Evolutionary conservation across 2,888 invertebrate genomes (phyloP), one percentile per base, ranked within the genome.

Genomic region (Hydriomena furcata): DNA sequence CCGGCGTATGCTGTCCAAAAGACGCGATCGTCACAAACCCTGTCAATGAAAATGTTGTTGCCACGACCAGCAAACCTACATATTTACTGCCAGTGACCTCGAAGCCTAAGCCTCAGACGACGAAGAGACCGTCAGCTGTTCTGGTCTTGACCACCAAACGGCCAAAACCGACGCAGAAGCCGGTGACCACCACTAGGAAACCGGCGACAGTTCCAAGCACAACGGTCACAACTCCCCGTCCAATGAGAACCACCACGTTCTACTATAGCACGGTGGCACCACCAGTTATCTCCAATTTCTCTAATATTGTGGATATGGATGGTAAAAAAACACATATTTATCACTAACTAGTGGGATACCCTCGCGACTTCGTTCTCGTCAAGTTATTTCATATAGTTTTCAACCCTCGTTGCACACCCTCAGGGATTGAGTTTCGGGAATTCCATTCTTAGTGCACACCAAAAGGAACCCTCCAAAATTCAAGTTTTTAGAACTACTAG

Each of bases 1-100:
- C 98, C 0, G 98, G 98, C 1, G 97, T 98, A 1, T 98, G 98
- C 73, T 98, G 98, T 78, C 97, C 97, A 5, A 82, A 90, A 65
- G 90, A 88, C 65, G 85, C 74, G 0, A 70, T 86, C 2, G 73
- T 82, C n/a, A 70, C 79, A 2, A 65, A 78, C 0, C 64, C 71
- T 1, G 63, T 66, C n/a, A 47, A 67, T 7, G 90, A 90, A 52
- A 83, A 72, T 5, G 66, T 82, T 0, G 42, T 83, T 1, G 62
- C 79, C 0, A 81, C 88, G 0, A 85, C 89, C 0, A 83, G 74
- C 48, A 86, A 83, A 28, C 87, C 91, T 0, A 90, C 91, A 0
- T 84, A 82, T 59, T 63, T 88, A 48, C 73, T 86, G 2, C 87
- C 91, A 7, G 82, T 91, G 1, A 82, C 87, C 0, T 79, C 76